These are phyloP conservation scores for Tetanocera ferruginea DNA, from an alignment of 2,888 invertebrate genomes.

Conservation along the genomic window DNA sequence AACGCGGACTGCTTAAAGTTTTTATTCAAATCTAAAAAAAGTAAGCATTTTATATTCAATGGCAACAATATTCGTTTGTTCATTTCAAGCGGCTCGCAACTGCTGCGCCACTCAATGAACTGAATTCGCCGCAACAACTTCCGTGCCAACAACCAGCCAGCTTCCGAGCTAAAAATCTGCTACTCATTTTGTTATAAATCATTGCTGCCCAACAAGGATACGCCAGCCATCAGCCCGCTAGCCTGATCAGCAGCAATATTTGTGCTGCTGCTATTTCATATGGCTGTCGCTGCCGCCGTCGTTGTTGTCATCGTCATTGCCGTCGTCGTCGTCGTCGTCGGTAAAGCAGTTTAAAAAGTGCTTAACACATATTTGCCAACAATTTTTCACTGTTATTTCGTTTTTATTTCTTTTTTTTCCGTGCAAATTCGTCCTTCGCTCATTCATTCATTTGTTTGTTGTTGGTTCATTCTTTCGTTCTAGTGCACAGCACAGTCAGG, in stretches of 20 bases:
- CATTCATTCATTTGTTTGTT: conserved; percentile 51
- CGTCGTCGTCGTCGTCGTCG: conserved; percentile 45
- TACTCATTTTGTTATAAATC: conserved; percentile 22
- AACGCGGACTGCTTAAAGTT: conserved; percentile 20
- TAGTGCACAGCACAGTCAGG: conserved; percentile 12
- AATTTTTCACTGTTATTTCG: conserved; percentile 60
- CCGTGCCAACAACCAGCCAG: background rate
- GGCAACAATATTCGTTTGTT: conserved; percentile 1
- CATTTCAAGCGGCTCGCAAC: background rate
- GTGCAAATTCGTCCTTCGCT: conserved; percentile 25
- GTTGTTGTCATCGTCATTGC: conserved; percentile 41
- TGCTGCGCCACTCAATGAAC: conserved; percentile 1
- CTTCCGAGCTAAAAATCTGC: background rate
- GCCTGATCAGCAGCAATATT: conserved; percentile 11
- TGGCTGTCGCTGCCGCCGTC: conserved; percentile 23
- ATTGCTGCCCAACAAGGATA: conserved; percentile 14
- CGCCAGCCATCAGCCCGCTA: background rate
- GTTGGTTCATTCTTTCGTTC: conserved; percentile 22
- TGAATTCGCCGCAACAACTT: conserved; percentile 36
- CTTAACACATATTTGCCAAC: conserved; percentile 68
- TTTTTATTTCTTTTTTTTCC: conserved; percentile 31
- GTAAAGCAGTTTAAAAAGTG: conserved; percentile 67
- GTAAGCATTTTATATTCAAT: no score
- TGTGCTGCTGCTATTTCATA: conserved; percentile 25
- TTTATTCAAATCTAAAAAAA: no score